A percentile compares a stretch with the other conserved stretches of the same genome.
Evolutionary conservation across 2,113 vertebrate genomes (phyloP).

Genomic region (Notiomystis cincta): DNA sequence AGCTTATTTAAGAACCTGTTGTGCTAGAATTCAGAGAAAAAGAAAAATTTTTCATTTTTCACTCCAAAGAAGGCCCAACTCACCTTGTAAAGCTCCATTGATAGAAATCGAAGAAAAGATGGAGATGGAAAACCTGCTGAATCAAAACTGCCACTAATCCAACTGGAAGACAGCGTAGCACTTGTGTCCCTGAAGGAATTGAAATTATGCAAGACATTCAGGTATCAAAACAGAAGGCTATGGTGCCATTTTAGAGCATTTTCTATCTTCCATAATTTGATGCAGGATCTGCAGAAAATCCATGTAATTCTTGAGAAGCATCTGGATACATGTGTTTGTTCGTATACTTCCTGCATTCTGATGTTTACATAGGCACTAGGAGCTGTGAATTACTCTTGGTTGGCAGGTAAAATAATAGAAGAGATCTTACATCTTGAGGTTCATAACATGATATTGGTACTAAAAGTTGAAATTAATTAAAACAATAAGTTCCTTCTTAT

Average conservation of each 20-base stretch:
- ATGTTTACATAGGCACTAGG: neutral
- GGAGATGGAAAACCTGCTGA: neutral
- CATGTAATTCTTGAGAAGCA: neutral
- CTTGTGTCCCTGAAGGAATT: neutral
- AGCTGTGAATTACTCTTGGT: neutral
- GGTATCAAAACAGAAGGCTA: neutral
- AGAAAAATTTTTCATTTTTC: neutral
- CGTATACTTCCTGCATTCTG: neutral
- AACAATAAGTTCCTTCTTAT: neutral
- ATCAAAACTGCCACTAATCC: neutral
- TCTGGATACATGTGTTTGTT: fast-evolving
- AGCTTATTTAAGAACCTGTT: neutral
- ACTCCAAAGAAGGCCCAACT: neutral
- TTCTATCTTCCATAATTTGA: neutral
- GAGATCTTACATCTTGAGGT: neutral
- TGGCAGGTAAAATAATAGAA: neutral
- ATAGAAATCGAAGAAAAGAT: neutral
- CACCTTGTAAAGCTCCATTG: neutral
- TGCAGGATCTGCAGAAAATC: neutral
- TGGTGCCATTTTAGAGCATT: neutral
- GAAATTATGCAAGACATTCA: neutral
- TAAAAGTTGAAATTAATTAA: neutral
- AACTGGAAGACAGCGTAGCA: neutral
- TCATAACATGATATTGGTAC: neutral
- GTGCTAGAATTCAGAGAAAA: neutral